Evolutionary conservation across 2,888 invertebrate genomes (phyloP).

Genomic region (Oxystoma pomonae): DNA sequence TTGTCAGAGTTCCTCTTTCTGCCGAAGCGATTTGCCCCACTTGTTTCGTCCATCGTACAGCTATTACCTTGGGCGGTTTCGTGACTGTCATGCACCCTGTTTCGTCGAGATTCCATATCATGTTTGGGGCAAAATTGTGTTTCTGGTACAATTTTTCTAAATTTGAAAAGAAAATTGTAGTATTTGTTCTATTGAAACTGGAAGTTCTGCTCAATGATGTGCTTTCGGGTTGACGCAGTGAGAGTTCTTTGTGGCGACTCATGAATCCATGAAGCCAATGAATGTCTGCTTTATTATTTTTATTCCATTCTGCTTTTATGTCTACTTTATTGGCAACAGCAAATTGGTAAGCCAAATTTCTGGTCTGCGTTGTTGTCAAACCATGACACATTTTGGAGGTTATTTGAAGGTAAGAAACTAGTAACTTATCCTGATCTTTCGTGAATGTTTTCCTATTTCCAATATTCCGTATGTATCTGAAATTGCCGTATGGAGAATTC

Average conservation of each 20-base stretch:
- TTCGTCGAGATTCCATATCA: too few species aligned
- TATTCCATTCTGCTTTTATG: slow-evolving; percentile 9
- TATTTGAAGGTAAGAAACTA: slow-evolving; percentile 9
- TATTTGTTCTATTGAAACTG: slow-evolving; percentile 16
- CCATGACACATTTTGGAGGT: slow-evolving; percentile 12
- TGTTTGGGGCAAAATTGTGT: slow-evolving; percentile 17
- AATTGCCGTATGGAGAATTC: too few species aligned
- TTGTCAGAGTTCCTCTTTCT: slow-evolving; percentile 6
- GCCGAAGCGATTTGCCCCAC: too few species aligned
- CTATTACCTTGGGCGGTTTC: slow-evolving; percentile 17
- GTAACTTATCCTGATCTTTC: too few species aligned
- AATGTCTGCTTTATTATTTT: slow-evolving; percentile 12
- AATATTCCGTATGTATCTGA: too few species aligned
- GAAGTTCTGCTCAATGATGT: slow-evolving; percentile 13
- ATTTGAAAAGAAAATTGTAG: neutral
- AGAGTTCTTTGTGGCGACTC: slow-evolving; percentile 11
- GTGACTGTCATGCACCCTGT: slow-evolving; percentile 16
- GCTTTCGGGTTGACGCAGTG: slow-evolving; percentile 11
- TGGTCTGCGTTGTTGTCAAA: slow-evolving; percentile 14
- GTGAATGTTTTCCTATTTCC: too few species aligned
- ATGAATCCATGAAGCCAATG: slow-evolving; percentile 18
- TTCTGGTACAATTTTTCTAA: slow-evolving; percentile 6
- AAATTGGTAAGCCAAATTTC: slow-evolving; percentile 15
- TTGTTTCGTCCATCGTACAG: slow-evolving; percentile 11
- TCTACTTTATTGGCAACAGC: too few species aligned